Percentiles rank a stretch among this genome's conserved stretches.
These are phyloP conservation scores for Rotaria sp. DNA, from an alignment of 2,888 invertebrate species.

Conservation along the genomic window DNA sequence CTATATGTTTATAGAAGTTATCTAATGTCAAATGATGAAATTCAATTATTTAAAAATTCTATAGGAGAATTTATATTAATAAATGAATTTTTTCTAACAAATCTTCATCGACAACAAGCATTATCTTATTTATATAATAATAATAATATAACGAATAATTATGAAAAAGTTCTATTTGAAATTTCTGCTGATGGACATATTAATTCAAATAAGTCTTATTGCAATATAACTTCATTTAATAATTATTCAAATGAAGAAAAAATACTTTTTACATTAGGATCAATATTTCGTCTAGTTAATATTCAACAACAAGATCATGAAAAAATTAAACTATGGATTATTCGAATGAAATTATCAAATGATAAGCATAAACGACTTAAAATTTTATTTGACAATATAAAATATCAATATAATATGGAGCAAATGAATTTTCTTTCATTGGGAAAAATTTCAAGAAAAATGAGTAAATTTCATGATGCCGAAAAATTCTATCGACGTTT, in stretches of 20 bases:
- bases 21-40: not conserved
- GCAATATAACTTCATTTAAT: not conserved
- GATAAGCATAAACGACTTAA: not conserved
- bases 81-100: not conserved
- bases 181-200: not conserved
- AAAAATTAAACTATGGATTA: not conserved
- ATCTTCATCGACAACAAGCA: not conserved
- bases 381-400: not conserved
- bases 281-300: not conserved
- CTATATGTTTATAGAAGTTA: not conserved
- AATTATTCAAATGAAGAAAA: not conserved
- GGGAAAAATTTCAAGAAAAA: not conserved
- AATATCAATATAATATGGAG: not conserved
- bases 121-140: not conserved
- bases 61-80: not conserved
- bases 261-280: slow-evolving; percentile 12
- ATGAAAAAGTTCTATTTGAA: not conserved
- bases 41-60: not conserved
- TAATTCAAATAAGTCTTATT: not conserved
- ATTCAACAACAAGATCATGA: not conserved
- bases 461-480: not conserved
- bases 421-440: not conserved
- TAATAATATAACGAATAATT: not conserved
- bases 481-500: not conserved
- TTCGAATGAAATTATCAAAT: not conserved